A percentile compares a stretch with the other conserved stretches of the same genome.
Evolutionary conservation across 2,888 invertebrate genomes (phyloP).

Genomic region (Lithosia quadra): DNA sequence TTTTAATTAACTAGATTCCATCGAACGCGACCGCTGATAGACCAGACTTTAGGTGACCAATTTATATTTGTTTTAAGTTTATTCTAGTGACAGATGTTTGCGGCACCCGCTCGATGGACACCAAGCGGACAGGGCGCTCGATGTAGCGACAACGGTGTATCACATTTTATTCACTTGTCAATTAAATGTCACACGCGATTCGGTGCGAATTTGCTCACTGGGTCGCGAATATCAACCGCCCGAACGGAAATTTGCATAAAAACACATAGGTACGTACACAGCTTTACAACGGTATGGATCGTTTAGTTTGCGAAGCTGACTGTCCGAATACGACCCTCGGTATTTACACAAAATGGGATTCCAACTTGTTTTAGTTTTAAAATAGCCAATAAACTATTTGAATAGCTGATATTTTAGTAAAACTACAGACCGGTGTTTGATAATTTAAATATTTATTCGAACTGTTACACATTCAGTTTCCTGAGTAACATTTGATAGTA

Average conservation of each 20-base stretch:
- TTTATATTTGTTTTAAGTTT: conserved; percentile 69
- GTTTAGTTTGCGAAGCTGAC: conserved; percentile 41
- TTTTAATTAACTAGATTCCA: conserved; percentile 77
- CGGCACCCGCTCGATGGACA: conserved; percentile 47
- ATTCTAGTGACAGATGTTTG: conserved; percentile 59
- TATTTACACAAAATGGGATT: conserved; percentile 51
- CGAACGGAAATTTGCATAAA: conserved; percentile 83
- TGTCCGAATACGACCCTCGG: conserved; percentile 27
- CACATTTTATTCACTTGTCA: conserved; percentile 83
- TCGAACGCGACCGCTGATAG: conserved; percentile 58
- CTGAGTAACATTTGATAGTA: conserved; percentile 42
- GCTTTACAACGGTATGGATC: conserved; percentile 50
- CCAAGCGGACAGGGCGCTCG: conserved; percentile 60
- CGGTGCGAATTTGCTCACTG: conserved; percentile 79
- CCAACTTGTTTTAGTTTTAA: conserved; percentile 52
- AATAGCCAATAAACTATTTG: conserved; percentile 55
- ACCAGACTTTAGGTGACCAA: conserved; percentile 64
- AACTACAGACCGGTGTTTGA: conserved; percentile 32
- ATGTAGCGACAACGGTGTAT: conserved; percentile 71
- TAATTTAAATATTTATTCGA: conserved; percentile 52
- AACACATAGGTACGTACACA: conserved; percentile 62
- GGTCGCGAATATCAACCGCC: conserved; percentile 76
- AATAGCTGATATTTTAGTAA: conserved; percentile 45
- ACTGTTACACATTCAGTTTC: conserved; percentile 26
- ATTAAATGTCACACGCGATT: conserved; percentile 82